These are phyloP conservation scores for Danaus chrysippus DNA, from an alignment of 2,888 invertebrate species.

Conservation along the genomic window DNA sequence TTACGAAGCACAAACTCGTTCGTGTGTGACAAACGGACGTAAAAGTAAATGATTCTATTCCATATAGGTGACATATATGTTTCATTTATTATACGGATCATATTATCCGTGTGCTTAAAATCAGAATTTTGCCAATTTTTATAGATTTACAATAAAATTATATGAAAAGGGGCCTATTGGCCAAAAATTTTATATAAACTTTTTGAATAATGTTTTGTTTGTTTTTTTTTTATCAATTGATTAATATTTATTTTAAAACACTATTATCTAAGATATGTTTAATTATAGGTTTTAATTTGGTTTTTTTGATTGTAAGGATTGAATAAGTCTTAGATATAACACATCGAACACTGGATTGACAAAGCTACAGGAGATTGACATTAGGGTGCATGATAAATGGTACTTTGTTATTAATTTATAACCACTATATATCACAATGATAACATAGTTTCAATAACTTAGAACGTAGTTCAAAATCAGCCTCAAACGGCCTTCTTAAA, in stretches of 20 bases:
- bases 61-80: conserved; percentile 27
- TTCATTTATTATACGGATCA: conserved; percentile 19
- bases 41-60: conserved; percentile 34
- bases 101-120: background rate
- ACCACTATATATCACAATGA: background rate
- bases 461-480: background rate
- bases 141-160: too few species aligned
- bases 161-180: too few species aligned
- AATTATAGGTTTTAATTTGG: too few species aligned
- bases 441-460: background rate
- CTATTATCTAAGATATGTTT: too few species aligned
- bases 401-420: background rate
- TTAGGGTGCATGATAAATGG: conserved; percentile 1
- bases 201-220: too few species aligned
- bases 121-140: too few species aligned
- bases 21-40: conserved; percentile 38
- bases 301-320: background rate
- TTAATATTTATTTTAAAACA: too few species aligned
- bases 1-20: conserved; percentile 47
- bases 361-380: conserved; percentile 1
- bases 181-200: too few species aligned
- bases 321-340: background rate
- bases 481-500: background rate
- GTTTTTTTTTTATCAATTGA: too few species aligned
- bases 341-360: conserved; percentile 5